phyloP scores from a whole-genome alignment of 1,140 invertebrate species.

The Drosophila bocki region DNA sequence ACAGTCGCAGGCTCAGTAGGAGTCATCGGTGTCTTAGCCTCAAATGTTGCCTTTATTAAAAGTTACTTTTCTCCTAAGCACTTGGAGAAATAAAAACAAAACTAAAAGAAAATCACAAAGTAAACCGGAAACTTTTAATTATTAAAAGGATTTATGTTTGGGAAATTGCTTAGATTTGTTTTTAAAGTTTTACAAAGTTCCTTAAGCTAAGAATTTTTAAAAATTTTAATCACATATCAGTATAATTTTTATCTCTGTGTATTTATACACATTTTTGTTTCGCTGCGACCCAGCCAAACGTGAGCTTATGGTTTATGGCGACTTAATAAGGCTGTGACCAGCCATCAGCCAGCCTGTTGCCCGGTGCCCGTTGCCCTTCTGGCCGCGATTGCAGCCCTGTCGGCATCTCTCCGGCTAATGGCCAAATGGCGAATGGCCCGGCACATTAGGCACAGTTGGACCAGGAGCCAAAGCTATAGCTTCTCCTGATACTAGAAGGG shows the following conservation, averaged over 20 bases:
- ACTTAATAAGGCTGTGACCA: conserved; percentile 75
- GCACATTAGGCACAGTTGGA: conserved; percentile 66
- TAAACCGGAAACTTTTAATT: neutral
- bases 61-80: conserved; percentile 39
- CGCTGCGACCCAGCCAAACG: conserved; percentile 55
- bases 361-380: conserved; percentile 48
- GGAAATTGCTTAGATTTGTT: neutral
- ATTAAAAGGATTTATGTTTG: neutral
- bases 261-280: conserved; percentile 40
- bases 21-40: conserved; percentile 47
- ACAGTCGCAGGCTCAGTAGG: conserved; percentile 33
- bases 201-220: neutral
- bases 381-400: conserved; percentile 57
- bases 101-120: neutral
- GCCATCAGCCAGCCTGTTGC: conserved; percentile 70
- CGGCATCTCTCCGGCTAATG: conserved; percentile 67
- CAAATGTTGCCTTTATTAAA: conserved; percentile 77
- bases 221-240: neutral
- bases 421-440: conserved; percentile 36
- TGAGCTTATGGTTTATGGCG: conserved; percentile 82
- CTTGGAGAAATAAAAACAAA: neutral
- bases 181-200: neutral
- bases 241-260: neutral
- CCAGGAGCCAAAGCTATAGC: conserved; percentile 19
- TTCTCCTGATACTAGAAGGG: conserved; percentile 7